Percentiles rank a stretch among this genome's conserved stretches.
These are phyloP conservation scores for Junonia oenone DNA, from an alignment of 2,888 invertebrate genomes.

Conservation along the genomic window DNA sequence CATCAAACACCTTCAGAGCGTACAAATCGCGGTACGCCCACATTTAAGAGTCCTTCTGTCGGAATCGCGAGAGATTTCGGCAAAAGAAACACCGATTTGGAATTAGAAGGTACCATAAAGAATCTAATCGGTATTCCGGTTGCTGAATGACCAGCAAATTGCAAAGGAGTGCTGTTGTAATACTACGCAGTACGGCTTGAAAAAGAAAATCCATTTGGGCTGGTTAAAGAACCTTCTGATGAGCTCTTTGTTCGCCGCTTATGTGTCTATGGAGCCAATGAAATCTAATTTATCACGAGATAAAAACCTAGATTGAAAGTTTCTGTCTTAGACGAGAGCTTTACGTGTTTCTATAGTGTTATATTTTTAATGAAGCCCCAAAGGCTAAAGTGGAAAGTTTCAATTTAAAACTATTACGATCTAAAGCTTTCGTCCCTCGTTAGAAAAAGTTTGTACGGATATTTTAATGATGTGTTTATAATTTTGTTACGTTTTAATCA, in stretches of 20 bases:
- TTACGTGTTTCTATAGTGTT: background rate
- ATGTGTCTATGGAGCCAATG: conserved; percentile 16
- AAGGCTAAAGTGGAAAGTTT: conserved; percentile 18
- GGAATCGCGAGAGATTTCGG: conserved; percentile 69
- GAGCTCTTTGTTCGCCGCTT: conserved; percentile 26
- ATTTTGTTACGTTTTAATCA: conserved; percentile 8
- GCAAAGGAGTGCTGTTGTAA: conserved; percentile 34
- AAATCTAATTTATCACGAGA: conserved; percentile 18
- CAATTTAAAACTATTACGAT: conserved; percentile 9
- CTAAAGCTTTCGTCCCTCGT: conserved; percentile 9
- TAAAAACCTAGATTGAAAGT: conserved; percentile 22
- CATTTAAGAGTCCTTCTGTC: conserved; percentile 65
- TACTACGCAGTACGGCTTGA: conserved; percentile 35
- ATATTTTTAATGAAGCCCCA: conserved; percentile 4
- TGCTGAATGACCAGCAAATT: conserved; percentile 38
- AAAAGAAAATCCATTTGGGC: conserved; percentile 46
- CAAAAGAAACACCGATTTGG: conserved; percentile 60
- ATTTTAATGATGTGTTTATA: conserved; percentile 17
- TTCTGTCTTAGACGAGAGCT: conserved; percentile 15
- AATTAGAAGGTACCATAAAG: conserved; percentile 55
- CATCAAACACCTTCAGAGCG: conserved; percentile 50
- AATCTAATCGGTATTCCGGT: conserved; percentile 39
- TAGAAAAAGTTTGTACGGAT: conserved; percentile 1
- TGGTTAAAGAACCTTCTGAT: conserved; percentile 31
- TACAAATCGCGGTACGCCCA: conserved; percentile 55